Base-by-base conservation (phyloP, 2,888 invertebrate species). In the Drosophila austrosaltans region DNA sequence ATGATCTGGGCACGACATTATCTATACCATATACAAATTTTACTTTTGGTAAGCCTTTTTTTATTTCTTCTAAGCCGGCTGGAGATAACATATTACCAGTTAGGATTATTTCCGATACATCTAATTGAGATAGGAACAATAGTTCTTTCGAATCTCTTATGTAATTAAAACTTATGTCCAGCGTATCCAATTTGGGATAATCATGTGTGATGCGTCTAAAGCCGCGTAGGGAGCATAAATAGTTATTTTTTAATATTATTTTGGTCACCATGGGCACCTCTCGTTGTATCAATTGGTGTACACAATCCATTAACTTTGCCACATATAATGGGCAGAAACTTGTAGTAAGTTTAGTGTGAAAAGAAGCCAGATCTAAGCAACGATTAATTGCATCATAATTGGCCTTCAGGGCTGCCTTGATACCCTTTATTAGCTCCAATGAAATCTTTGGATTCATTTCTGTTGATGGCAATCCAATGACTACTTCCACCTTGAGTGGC, bases 111-210 rank as follows among this genome's bases (percentile, higher is more conserved):
- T 36, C 36, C 36, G 8, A 3, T 3, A 73, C 6, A 0, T 16
- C 8, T 5, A 73, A 16, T 2, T 58, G 8, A 0, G 25, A 12
- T 4, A 81, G 22, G 32, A 63, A 59, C 5, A 66, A 30, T 0
- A 81, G 64, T 7, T 81, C 77, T 5, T 1, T 1, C 30, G 16
- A 69, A 12, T 1, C 66, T 64, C 0, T 30, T n/a, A 81, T 69
- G 0, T 53, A 28, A 53, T 81, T 81, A 28, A 44, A 59, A 39
- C 73, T 67, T 4, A 81, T 54, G n/a, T 81, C 74, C 5, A 81
- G 56, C 22, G 53, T 42, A 3, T 77, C 59, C 22, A 81, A 42
- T 0, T 25, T 1, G 2, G 59, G 42, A 5, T 70, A 25, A 5
- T 2, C 7, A 1, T 25, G 2, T 3, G 3, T 12, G 7, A 16